phyloP scores from a whole-genome alignment of 2,797 vertebrate genomes.

The Argyrosomus regius region DNA sequence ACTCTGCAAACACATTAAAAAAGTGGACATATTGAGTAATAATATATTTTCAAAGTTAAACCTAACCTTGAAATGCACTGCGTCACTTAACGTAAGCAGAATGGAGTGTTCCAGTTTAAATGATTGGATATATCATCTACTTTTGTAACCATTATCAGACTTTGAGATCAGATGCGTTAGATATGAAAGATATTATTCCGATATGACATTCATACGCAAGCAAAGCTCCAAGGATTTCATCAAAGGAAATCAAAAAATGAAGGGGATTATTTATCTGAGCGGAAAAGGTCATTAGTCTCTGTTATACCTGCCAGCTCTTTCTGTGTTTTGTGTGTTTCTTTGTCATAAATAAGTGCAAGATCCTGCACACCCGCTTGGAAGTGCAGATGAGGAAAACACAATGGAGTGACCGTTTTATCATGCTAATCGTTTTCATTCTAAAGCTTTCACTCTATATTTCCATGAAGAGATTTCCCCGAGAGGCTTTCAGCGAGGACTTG shows the following conservation, averaged over 20 bases:
- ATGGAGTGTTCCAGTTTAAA: background rate
- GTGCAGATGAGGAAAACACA: slow-evolving; percentile 19
- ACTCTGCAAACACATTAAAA: background rate
- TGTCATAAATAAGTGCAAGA: slow-evolving; percentile 5
- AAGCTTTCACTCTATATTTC: slow-evolving; percentile 25
- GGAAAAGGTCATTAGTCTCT: slow-evolving; percentile 62
- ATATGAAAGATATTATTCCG: slow-evolving; percentile 37
- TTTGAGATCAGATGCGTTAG: slow-evolving; percentile 46
- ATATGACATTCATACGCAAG: slow-evolving; percentile 8
- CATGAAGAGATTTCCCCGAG: slow-evolving; percentile 37
- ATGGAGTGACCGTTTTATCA: slow-evolving; percentile 33
- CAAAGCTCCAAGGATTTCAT: slow-evolving; percentile 48
- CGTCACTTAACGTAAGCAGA: background rate
- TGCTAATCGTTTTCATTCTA: slow-evolving; percentile 19
- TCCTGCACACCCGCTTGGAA: background rate
- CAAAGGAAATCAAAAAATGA: slow-evolving; percentile 40
- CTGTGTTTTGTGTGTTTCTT: slow-evolving; percentile 10
- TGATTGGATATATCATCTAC: background rate
- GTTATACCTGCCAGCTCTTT: slow-evolving; percentile 59
- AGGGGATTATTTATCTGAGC: slow-evolving; percentile 46
- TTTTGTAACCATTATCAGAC: slow-evolving; percentile 20
- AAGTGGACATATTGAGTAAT: background rate
- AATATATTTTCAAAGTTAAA: slow-evolving; percentile 2
- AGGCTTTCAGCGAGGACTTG: slow-evolving; percentile 37
- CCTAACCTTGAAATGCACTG: background rate